Evolutionary conservation across 2,797 vertebrate genomes (phyloP), one percentile per base, ranked within the genome.

Genomic region (Crypturellus tataupa): DNA sequence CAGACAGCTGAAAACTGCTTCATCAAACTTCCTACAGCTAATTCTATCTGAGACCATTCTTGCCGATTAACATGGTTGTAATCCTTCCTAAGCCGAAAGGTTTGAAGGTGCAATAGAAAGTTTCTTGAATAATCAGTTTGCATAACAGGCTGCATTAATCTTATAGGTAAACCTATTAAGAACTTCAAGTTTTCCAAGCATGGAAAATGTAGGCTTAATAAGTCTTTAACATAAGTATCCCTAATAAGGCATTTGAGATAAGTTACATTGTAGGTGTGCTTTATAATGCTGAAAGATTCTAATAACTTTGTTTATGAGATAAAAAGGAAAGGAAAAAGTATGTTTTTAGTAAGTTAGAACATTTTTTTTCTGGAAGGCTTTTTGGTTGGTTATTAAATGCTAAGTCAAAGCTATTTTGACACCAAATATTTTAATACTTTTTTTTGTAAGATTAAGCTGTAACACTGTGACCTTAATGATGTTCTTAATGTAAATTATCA

Each of bases 361-460:
- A 37, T 89, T 71, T 51, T 33, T 92, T 80, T 80, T n/a, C 35
- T 82, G 17, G 12, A 82, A 90, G 25, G 1, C 25, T 76, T 83
- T 93, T 39, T 27, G 3, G 31, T 71, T 33, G 53, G 19, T 83
- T 93, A 87, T 49, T 62, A 55, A 95, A 56, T 53, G 13, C 13
- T 62, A 67, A 94, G 35, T 80, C 44, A 64, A 94, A 94, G 24
- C 51, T 68, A 56, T 58, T 91, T 78, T 89, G 72, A 62, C 53
- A 62, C 1, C 47, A 78, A 58, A 83, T 85, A 87, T 58, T 87
- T 94, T 75, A 59, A 42, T 40, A 21, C 75, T 87, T n/a, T 71
- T 80, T 93, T 91, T 92, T 91, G 5, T 67, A 89, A 91, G 49
- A 87, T 71, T 71, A 89, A 85, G 40, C 69, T 87, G 1, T 80